phyloP scores from a whole-genome alignment of 2,888 invertebrate species.

The Metellina segmentata region DNA sequence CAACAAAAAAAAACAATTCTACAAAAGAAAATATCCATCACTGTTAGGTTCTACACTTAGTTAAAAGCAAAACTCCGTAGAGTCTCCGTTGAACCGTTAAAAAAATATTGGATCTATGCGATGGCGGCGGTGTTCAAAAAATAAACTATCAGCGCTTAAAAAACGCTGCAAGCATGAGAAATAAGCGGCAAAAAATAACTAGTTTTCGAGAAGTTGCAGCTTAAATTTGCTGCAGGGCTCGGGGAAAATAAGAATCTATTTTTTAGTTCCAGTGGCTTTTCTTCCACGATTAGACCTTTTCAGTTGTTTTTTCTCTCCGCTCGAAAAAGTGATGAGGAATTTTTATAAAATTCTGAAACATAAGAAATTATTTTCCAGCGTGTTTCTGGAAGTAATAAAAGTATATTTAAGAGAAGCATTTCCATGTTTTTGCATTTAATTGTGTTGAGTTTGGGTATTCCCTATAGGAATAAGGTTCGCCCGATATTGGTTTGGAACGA shows the following conservation, averaged over 20 bases:
- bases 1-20: neutral
- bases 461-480: neutral
- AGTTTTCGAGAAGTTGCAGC: slow-evolving; percentile 27
- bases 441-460: neutral
- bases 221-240: slow-evolving; percentile 23
- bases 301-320: neutral
- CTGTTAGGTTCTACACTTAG: slow-evolving; percentile 6
- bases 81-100: slow-evolving; percentile 23
- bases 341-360: neutral
- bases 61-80: slow-evolving; percentile 43
- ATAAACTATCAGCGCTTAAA: slow-evolving; percentile 6
- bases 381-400: neutral
- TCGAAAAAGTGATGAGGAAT: neutral
- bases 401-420: neutral
- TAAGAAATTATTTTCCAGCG: neutral
- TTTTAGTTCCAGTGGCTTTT: neutral
- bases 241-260: slow-evolving; percentile 26
- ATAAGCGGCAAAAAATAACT: slow-evolving; percentile 25
- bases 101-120: slow-evolving; percentile 40
- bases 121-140: neutral
- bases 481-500: neutral
- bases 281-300: neutral
- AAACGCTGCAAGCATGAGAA: slow-evolving; percentile 24
- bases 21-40: slow-evolving; percentile 29
- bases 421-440: neutral